Base-by-base conservation (phyloP, 2,888 invertebrate species). In the Torymus aiolomorphi region DNA sequence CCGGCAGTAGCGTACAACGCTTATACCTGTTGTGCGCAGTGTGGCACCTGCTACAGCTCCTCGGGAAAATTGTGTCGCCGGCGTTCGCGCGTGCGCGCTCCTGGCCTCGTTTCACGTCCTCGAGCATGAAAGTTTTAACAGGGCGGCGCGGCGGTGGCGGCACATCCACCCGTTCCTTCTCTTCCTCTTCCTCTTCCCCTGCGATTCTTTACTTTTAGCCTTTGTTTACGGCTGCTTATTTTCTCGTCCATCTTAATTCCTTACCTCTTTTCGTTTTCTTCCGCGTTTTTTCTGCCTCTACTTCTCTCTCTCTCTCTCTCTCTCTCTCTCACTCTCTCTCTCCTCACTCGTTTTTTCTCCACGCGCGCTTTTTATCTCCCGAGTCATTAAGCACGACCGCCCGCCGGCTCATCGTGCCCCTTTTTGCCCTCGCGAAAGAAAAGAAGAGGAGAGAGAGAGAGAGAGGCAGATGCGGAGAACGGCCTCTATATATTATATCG, bases 201-300 rank as follows among this genome's bases (percentile, higher is more conserved):
- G 65, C 71, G 31, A 72, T 80, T 76, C 67, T 72, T 76, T 56
- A 56, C 76, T 67, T 18, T 52, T 16, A 59, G 61, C 31, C 51
- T 76, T 72, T 80, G 70, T 76, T 72, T 76, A 76, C 67, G 71
- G 51, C 62, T 72, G 31, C 59, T 70, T 74, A 70, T 74, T 74
- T 71, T 42, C 80, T 80, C 74, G 76, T 73, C 52, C 73, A 75
- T 77, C 73, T 80, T 77, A 63, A 80, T 77, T 77, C 61, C 61
- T 54, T 61, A 75, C 76, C 70, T 77, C 72, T 71, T 76, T 51
- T 16, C 57, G 31, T 67, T 76, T 62, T 71, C 16, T 59, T 20
- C 57, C 12, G 16, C 51, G 52, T 61, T 62, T n/a, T 42, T 65
- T 54, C 61, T 52, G 18, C 31, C 73, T 51, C 51, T 70, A 52